A percentile compares a stretch with the other conserved stretches of the same genome.
phyloP scores from a whole-genome alignment of 2,888 invertebrate genomes.

The Zele albiditarsus region DNA sequence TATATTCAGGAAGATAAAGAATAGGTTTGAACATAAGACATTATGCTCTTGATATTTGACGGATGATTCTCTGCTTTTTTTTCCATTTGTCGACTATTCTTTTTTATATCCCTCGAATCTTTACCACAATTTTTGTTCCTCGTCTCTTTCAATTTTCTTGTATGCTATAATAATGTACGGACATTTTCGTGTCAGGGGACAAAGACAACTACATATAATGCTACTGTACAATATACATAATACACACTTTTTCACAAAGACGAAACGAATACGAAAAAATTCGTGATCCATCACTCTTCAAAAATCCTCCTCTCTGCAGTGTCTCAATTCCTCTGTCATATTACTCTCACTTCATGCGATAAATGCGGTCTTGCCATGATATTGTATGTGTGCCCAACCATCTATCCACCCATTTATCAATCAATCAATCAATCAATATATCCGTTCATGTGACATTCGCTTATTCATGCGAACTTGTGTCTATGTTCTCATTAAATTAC shows the following conservation, averaged over 20 bases:
- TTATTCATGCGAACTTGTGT: not conserved
- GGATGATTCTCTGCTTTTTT: conserved; percentile 35
- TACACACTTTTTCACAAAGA: not conserved
- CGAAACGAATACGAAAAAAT: conserved; percentile 30
- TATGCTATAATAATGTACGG: conserved; percentile 3
- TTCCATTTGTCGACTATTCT: not conserved
- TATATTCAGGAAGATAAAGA: conserved; percentile 13
- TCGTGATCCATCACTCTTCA: conserved; percentile 49
- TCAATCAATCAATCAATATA: conserved; percentile 18
- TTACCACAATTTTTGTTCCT: not conserved
- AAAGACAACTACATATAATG: not conserved
- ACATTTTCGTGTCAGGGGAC: not conserved
- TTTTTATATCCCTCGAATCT: not conserved
- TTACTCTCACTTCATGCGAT: conserved; percentile 9
- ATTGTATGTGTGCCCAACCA: not conserved
- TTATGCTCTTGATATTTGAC: conserved; percentile 36
- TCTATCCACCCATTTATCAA: conserved; percentile 48
- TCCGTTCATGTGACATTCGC: not conserved
- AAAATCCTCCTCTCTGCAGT: conserved; percentile 27
- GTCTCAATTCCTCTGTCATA: conserved; percentile 20
- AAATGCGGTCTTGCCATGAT: not conserved
- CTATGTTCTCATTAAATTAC: not conserved
- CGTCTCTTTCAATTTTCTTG: conserved; percentile 8
- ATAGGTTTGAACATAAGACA: not conserved
- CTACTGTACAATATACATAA: not conserved